phyloP scores from a whole-genome alignment of 2,888 invertebrate genomes.

The Stenichneumon culpator region DNA sequence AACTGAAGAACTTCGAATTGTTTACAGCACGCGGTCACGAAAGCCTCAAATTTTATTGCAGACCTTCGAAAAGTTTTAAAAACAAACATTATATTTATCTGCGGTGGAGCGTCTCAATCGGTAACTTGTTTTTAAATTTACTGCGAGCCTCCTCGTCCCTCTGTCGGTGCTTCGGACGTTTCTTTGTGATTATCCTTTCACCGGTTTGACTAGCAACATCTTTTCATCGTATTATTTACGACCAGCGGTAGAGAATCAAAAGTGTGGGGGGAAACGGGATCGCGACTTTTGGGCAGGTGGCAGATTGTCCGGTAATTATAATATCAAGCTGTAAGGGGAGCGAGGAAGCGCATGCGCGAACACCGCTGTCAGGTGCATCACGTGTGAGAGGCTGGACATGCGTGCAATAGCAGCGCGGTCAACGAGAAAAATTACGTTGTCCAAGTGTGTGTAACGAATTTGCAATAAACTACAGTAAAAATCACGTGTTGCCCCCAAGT shows the following conservation, averaged over 20 bases:
- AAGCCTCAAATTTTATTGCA: neutral
- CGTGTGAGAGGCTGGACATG: neutral
- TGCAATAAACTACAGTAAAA: neutral
- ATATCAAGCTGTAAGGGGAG: neutral
- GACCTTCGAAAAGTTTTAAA: neutral
- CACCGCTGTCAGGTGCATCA: slow-evolving; percentile 23
- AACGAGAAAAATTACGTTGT: neutral
- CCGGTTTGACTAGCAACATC: neutral
- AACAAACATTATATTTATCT: neutral
- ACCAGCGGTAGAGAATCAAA: slow-evolving; percentile 13
- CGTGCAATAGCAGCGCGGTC: neutral
- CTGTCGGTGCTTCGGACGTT: neutral
- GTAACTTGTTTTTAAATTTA: neutral
- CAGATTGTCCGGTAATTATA: slow-evolving; percentile 23
- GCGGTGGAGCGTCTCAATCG: neutral
- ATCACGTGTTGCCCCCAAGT: neutral
- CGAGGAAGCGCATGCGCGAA: slow-evolving; percentile 9
- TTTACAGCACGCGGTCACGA: neutral
- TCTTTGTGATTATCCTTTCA: slow-evolving; percentile 18
- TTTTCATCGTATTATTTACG: neutral
- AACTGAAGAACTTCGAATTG: neutral
- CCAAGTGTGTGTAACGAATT: neutral
- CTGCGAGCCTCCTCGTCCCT: neutral
- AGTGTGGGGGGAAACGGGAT: neutral
- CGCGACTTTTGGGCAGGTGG: slow-evolving; percentile 5